These are phyloP conservation scores for Diorhabda sublineata DNA, from an alignment of 1,140 invertebrate species.

Conservation along the genomic window DNA sequence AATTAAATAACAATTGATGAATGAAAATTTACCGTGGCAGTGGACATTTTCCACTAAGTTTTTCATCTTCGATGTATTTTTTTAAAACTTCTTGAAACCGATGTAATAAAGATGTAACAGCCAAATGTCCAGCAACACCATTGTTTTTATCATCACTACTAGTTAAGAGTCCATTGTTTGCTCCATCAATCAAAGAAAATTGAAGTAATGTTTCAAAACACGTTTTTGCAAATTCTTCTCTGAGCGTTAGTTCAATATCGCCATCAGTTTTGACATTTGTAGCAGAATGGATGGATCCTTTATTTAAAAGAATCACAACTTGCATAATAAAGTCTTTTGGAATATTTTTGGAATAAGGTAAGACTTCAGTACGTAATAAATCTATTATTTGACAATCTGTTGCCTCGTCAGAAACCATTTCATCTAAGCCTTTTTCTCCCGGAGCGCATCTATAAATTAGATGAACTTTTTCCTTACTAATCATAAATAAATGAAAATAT, in stretches of 20 bases:
- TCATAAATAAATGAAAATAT: neutral
- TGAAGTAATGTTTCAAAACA: slow-evolving; percentile 95
- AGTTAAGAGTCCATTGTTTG: slow-evolving; percentile 47
- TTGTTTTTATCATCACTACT: slow-evolving; percentile 49
- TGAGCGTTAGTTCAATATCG: slow-evolving; percentile 75
- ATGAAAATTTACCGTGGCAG: slow-evolving; percentile 67
- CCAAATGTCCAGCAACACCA: slow-evolving; percentile 74
- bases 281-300: slow-evolving; percentile 90
- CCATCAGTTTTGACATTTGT: slow-evolving; percentile 65
- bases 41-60: slow-evolving; percentile 83
- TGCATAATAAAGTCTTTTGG: slow-evolving; percentile 83
- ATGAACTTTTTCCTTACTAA: too few relatives aligned
- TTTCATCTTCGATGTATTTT: slow-evolving; percentile 85
- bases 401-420: slow-evolving; percentile 77
- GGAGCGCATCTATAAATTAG: slow-evolving; percentile 49
- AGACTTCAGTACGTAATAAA: slow-evolving; percentile 77
- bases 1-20: too few relatives aligned
- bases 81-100: slow-evolving; percentile 90
- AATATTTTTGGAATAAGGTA: slow-evolving; percentile 74
- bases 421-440: slow-evolving; percentile 70
- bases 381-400: slow-evolving; percentile 86
- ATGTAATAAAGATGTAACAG: slow-evolving; percentile 85
- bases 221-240: slow-evolving; percentile 93
- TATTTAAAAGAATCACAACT: slow-evolving; percentile 86
- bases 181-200: slow-evolving; percentile 78